Evolutionary conservation across 2,113 vertebrate genomes (phyloP), one percentile per base, ranked within the genome.

Genomic region (Tenebrosternarchus preto): DNA sequence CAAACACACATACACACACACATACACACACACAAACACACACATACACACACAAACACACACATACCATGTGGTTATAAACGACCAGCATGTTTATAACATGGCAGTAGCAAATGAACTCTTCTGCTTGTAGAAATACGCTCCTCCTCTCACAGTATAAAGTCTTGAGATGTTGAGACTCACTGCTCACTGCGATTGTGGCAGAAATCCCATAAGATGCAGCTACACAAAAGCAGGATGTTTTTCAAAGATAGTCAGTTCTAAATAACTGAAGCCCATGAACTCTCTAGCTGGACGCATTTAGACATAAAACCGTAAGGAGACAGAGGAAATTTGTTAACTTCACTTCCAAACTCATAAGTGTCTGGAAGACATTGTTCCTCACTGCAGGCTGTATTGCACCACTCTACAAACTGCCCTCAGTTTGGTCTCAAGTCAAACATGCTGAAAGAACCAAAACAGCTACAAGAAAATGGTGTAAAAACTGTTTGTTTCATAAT

Each of bases 171-270:
- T 31, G 60, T 25, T 55, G 9, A n/a, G n/a, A n/a, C n/a, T n/a
- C n/a, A n/a, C n/a, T n/a, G n/a, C n/a, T n/a, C n/a, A n/a, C n/a
- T n/a, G n/a, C n/a, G n/a, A n/a, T n/a, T n/a, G n/a, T n/a, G n/a
- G n/a, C n/a, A n/a, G n/a, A n/a, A n/a, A n/a, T n/a, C n/a, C n/a
- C n/a, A 19, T 16, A 24, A 76, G 80, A 83, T 6, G 6, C 84
- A 82, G 80, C 22, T 39, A 76, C 87, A 85, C 70, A 86, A 91
- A 87, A 92, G 91, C 91, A 93, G 92, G 92, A 93, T 93, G 92
- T 92, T 93, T 46, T 93, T 89, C 84, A 76, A 79, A 86, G 87
- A 81, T 76, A 25, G 75, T 85, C 83, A 80, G 84, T 76, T 76
- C 77, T 73, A 84, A 72, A 68, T 67, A 20, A 53, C 71, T 71